These are phyloP conservation scores for Sturmia bella DNA, from an alignment of 2,888 invertebrate species.

Conservation along the genomic window DNA sequence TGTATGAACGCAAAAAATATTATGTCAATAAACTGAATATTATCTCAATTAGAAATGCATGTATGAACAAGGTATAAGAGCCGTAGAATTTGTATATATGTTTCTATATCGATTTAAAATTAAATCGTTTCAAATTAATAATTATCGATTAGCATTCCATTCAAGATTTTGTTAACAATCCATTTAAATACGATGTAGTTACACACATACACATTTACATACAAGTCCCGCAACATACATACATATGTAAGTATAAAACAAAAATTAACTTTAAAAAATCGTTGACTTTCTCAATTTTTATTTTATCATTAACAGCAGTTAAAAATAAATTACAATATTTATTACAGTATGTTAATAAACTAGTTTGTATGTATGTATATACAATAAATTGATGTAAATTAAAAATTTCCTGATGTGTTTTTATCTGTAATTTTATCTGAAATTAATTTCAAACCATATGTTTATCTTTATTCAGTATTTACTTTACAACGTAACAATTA, in stretches of 20 bases:
- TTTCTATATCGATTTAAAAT: no score
- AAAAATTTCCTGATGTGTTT: slow-evolving; percentile 46
- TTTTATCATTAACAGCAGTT: slow-evolving; percentile 35
- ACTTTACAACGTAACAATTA: slow-evolving; percentile 30
- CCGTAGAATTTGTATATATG: no score
- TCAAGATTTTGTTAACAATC: no score
- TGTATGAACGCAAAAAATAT: no score
- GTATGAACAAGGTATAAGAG: no score
- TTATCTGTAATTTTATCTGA: slow-evolving; percentile 18
- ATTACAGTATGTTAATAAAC: slow-evolving; percentile 19
- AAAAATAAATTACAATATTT: slow-evolving; percentile 52
- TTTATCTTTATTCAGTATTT: background rate
- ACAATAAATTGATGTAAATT: slow-evolving; percentile 41
- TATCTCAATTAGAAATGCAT: no score
- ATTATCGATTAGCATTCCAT: no score
- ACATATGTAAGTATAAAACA: background rate
- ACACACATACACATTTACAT: background rate
- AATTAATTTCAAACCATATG: background rate
- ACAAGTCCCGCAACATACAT: no score
- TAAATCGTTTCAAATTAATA: no score
- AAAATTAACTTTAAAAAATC: slow-evolving; percentile 20
- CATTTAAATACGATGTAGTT: no score
- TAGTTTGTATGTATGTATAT: slow-evolving; percentile 3
- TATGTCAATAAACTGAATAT: no score
- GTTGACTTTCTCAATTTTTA: slow-evolving; percentile 19